Evolutionary conservation across 2,113 vertebrate species (phyloP).

Genomic region (Lampris incognitus): DNA sequence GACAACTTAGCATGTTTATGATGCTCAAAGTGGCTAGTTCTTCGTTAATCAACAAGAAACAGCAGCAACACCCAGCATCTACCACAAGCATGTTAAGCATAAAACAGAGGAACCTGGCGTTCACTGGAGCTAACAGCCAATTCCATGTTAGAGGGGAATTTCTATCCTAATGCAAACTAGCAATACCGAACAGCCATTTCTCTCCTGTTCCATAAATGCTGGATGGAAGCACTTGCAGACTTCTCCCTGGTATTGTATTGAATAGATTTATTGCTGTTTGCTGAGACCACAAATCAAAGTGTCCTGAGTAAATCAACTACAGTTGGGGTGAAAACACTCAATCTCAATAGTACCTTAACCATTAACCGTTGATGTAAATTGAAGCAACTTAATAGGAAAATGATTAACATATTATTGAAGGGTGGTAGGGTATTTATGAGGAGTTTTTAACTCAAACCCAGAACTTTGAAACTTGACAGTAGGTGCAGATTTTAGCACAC

Average conservation of each 20-base stretch:
- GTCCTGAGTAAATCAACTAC: conserved; percentile 7
- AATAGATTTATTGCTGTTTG: conserved; percentile 45
- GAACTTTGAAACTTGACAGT: conserved; percentile 9
- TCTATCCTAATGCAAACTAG: conserved; percentile 45
- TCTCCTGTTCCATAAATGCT: neutral
- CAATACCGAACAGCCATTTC: neutral
- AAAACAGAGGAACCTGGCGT: neutral
- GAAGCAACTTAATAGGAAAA: conserved; percentile 52
- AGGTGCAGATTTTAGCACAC: neutral
- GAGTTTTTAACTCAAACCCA: conserved; percentile 44
- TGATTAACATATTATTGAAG: conserved; percentile 61
- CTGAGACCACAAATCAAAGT: neutral
- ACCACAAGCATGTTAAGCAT: too few species aligned
- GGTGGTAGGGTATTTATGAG: conserved; percentile 65
- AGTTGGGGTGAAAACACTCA: neutral
- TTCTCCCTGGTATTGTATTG: neutral
- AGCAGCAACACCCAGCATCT: too few species aligned
- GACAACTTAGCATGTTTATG: too few species aligned
- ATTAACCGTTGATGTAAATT: conserved; percentile 57
- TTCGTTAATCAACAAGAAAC: too few species aligned
- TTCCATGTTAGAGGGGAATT: conserved; percentile 31
- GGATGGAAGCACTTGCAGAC: neutral
- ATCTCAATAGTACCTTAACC: neutral
- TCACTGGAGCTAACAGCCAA: neutral
- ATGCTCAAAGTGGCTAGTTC: too few species aligned